Evolutionary conservation across 2,797 vertebrate species (phyloP), one percentile per base, ranked within the genome.

Genomic region (Mormyrops boulengeri): DNA sequence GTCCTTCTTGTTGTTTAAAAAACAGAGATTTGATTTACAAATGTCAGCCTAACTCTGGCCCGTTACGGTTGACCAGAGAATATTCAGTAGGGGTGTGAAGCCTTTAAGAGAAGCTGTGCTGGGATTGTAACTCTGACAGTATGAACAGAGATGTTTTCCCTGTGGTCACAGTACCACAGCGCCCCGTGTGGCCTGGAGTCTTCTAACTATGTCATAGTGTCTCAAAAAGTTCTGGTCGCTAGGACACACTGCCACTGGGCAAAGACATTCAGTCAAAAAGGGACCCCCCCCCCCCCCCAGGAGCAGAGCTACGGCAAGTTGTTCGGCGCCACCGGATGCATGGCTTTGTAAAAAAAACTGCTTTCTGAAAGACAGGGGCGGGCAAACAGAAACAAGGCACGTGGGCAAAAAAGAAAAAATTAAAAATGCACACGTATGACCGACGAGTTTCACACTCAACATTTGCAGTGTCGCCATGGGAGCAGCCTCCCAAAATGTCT

Each of bases 401-500:
- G 69, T 19, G 73, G 38, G 4, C 30, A 77, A 80, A 80, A 17
- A 73, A 17, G 1, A 73, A 17, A 41, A 41, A 77, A 22, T 0
- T 2, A 62, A 55, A 55, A 26, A 66, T 4, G 26, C 62, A 34
- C 62, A 69, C 62, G 4, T 1, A 30, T 12, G 3, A 69, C 26
- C 11, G 14, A 17, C 14, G 38, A 80, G 73, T 44, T 80, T 41
- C 73, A 17, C 73, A 80, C 73, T 80, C 73, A 80, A 55, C 47
- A 57, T 82, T 89, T 89, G 34, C 49, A 7, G 41, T 49, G 44
- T 89, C 47, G n/a, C 57, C 57, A 85, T 60, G 84, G 82, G 57
- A 85, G 57, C 82, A 34, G 44, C 80, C 55, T 92, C 90, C 82
- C 89, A 90, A 90, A 94, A 92, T 92, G 95, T 93, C 94, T 94